phyloP scores from a whole-genome alignment of 2,888 invertebrate genomes.

The Pedicia rivosa region DNA sequence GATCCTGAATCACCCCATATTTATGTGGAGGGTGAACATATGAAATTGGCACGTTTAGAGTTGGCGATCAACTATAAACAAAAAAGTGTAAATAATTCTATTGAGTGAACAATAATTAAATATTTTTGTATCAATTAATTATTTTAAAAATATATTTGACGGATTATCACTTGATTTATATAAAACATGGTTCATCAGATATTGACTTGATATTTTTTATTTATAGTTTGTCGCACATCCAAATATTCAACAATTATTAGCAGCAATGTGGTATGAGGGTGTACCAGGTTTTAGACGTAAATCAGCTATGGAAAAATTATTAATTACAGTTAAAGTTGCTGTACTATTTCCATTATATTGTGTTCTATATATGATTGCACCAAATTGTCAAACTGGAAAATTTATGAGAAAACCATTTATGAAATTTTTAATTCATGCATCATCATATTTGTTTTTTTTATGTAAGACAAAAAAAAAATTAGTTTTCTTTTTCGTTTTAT shows the following conservation, averaged over 20 bases:
- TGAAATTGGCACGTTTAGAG: slow-evolving; percentile 72
- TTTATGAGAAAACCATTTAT: slow-evolving; percentile 89
- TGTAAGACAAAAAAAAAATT: slow-evolving; percentile 52
- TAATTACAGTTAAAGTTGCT: slow-evolving; percentile 60
- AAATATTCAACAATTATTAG: slow-evolving; percentile 82
- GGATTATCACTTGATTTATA: no score
- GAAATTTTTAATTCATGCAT: slow-evolving; percentile 90
- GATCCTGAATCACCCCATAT: slow-evolving; percentile 57
- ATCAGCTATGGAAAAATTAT: slow-evolving; percentile 51
- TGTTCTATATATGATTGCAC: slow-evolving; percentile 67
- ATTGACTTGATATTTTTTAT: no score
- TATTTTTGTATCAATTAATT: no score
- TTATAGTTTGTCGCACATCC: slow-evolving; percentile 96
- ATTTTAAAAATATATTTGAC: no score
- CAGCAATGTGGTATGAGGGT: slow-evolving; percentile 90
- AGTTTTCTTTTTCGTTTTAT: slow-evolving; percentile 2
- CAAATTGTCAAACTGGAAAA: slow-evolving; percentile 61
- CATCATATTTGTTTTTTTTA: slow-evolving; percentile 85
- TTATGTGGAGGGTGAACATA: slow-evolving; percentile 66
- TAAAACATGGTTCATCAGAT: no score
- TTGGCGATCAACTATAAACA: slow-evolving; percentile 88
- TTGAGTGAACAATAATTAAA: no score
- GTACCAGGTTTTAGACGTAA: slow-evolving; percentile 84
- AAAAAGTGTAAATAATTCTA: no score
- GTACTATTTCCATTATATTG: slow-evolving; percentile 79